A percentile compares a stretch with the other conserved stretches of the same genome.
phyloP scores from a whole-genome alignment of 2,888 invertebrate genomes.

The Oscheius onirici region DNA sequence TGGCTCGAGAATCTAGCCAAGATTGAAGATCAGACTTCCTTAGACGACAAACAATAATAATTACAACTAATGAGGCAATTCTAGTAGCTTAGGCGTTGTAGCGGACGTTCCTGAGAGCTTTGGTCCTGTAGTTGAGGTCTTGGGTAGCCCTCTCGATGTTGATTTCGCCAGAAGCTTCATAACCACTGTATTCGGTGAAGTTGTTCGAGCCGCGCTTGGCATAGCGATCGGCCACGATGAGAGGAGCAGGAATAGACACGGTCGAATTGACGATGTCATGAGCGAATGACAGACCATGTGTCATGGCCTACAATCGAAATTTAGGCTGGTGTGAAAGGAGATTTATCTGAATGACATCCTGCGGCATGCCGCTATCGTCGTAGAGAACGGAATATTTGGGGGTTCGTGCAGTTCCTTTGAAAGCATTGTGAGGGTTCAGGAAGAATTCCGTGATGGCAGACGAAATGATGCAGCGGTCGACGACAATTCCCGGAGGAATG shows the following conservation, averaged over 20 bases:
- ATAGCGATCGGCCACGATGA: conserved; percentile 34
- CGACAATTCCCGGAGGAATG: conserved; percentile 40
- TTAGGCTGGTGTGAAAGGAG: background rate
- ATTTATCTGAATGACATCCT: conserved; percentile 36
- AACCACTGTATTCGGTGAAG: background rate
- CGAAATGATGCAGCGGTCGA: conserved; percentile 36
- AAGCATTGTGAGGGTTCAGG: conserved; percentile 33
- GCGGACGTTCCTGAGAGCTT: no score
- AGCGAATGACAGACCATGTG: conserved; percentile 30
- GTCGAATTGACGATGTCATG: conserved; percentile 42
- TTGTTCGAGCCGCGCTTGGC: conserved; percentile 34
- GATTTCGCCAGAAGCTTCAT: background rate
- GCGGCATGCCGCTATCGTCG: conserved; percentile 40
- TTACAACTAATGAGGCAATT: no score
- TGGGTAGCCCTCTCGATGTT: no score
- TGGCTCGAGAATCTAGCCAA: no score
- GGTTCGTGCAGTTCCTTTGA: conserved; percentile 27
- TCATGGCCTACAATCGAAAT: conserved; percentile 32
- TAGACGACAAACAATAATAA: no score
- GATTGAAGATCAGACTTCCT: no score
- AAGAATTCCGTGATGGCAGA: conserved; percentile 40
- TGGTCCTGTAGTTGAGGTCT: no score
- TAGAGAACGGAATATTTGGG: background rate
- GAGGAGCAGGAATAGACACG: conserved; percentile 35
- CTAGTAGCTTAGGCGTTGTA: no score